phyloP scores from a whole-genome alignment of 2,888 invertebrate species.

The Cepaea hortensis region DNA sequence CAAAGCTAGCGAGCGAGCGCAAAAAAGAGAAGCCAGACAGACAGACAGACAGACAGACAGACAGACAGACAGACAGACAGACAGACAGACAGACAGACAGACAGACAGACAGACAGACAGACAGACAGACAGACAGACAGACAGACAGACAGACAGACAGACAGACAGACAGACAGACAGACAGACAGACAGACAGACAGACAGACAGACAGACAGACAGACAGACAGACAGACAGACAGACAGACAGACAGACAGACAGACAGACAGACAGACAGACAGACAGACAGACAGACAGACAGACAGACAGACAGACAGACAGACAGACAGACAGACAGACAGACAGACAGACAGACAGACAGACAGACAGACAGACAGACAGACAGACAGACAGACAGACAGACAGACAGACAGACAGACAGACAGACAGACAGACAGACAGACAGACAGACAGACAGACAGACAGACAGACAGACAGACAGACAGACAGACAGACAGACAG shows the following conservation, averaged over 20 bases:
- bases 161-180: constrained; percentile 41
- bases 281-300: constrained; percentile 29
- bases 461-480: constrained; percentile 21
- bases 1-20: too few species aligned
- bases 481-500: constrained; percentile 39
- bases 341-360: constrained; percentile 35
- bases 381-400: constrained; percentile 30
- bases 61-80: constrained; percentile 22
- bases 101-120: constrained; percentile 37
- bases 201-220: constrained; percentile 42
- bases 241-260: constrained; percentile 38
- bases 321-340: constrained; percentile 21
- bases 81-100: constrained; percentile 28
- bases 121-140: constrained; percentile 38
- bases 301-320: background rate
- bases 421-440: constrained; percentile 36
- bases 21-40: background rate
- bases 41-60: constrained; percentile 37
- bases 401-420: constrained; percentile 36
- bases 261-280: constrained; percentile 38
- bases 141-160: constrained; percentile 37
- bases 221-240: constrained; percentile 41
- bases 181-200: constrained; percentile 40
- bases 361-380: constrained; percentile 25
- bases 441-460: constrained; percentile 26